A percentile compares a stretch with the other conserved stretches of the same genome.
Evolutionary conservation across 2,888 invertebrate species (phyloP).

Genomic region (Acanthosepion lycidas): DNA sequence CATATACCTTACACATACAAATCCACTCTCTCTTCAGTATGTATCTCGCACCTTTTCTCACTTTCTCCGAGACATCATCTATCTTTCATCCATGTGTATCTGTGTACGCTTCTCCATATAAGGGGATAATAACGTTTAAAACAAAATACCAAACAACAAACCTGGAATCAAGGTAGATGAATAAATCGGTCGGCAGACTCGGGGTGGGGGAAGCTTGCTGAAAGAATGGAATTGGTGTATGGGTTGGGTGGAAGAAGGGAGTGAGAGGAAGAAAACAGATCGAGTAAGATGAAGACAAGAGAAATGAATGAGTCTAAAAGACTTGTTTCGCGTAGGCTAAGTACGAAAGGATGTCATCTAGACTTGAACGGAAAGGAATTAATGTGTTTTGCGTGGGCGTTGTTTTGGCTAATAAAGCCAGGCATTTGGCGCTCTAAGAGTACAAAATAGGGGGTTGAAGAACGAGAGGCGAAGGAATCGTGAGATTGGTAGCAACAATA

Average conservation of each 20-base stretch:
- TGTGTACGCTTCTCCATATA: neutral
- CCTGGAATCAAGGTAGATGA: neutral
- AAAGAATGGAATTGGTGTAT: neutral
- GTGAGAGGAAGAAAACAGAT: neutral
- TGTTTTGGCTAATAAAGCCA: slow-evolving; percentile 6
- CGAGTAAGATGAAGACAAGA: neutral
- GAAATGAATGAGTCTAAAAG: neutral
- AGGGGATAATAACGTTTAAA: neutral
- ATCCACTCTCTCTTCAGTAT: too few species aligned
- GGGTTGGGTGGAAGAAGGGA: neutral
- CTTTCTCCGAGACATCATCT: too few species aligned
- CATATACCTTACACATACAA: neutral
- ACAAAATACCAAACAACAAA: neutral
- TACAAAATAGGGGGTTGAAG: neutral
- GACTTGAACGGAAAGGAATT: neutral
- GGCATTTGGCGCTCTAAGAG: neutral
- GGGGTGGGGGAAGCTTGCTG: neutral
- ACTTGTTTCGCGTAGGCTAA: neutral
- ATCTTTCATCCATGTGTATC: neutral
- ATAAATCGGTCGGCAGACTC: neutral
- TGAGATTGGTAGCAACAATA: neutral
- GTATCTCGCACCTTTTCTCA: too few species aligned
- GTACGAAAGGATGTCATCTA: neutral
- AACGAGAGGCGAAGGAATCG: fast-evolving
- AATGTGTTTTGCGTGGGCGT: neutral